Base-by-base conservation (phyloP, 1,140 invertebrate genomes). In the Apocrypta bakeri region DNA sequence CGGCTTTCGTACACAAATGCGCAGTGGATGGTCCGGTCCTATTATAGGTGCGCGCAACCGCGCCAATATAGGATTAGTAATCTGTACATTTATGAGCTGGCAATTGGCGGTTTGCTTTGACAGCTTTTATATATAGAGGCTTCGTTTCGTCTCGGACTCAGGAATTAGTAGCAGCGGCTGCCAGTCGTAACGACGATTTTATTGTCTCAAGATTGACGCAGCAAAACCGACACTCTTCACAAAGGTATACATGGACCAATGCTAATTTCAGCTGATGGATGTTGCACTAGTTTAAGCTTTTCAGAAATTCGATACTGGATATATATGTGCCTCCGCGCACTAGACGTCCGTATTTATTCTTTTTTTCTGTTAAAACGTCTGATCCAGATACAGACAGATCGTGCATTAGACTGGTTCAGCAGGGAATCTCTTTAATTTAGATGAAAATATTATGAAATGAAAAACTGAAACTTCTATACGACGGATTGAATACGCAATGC, bases 71-170 rank as follows among this genome's bases (percentile, higher is more conserved):
- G 75, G 64, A 77, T 77, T 68, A 77, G 75, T 37, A 27, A 71
- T 48, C 66, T 71, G 56, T 79, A 71, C 77, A 56, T 79, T 69
- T 69, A 79, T 68, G 64, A 79, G 40, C 33, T 27, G 77, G 77
- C 77, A 71, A 71, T 79, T 71, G 77, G 37, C 42, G 37, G 40
- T 40, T 66, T 21, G 33, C 64, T 71, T 79, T 69, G 31, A 69
- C 68, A 69, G 68, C 68, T 40, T 1, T 33, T 0, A 61, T 56
- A n/a, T n/a, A 37, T 37, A 37, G 33, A 37, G 48, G 25, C 73
- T 61, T 56, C 48, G 2, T 56, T 21, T 56, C 17, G 33, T 37
- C 33, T 37, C 40, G 71, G 4, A 40, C 42, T 1, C 73, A 27
- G 73, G 73, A 75, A 31, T 63, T 63, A 42, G 14, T 40, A 29